phyloP scores from a whole-genome alignment of 1,140 invertebrate species.

The Drosophila sucinea region DNA sequence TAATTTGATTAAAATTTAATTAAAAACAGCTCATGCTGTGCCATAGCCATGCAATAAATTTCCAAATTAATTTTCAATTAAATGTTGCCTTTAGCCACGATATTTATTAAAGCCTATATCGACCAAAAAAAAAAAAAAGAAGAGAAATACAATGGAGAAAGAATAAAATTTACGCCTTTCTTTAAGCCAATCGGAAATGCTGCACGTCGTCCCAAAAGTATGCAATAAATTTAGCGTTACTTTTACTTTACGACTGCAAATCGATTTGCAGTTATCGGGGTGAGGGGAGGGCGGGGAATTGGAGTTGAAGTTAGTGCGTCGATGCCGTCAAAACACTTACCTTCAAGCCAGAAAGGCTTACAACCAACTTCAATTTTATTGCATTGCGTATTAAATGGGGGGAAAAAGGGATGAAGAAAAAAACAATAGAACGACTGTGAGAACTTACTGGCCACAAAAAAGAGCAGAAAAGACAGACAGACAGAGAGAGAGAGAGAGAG shows the following conservation, averaged over 20 bases:
- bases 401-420: slow-evolving; percentile 36
- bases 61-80: slow-evolving; percentile 35
- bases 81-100: neutral
- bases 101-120: slow-evolving; percentile 2
- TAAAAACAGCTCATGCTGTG: slow-evolving; percentile 19
- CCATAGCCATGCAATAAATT: neutral
- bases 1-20: slow-evolving; percentile 48
- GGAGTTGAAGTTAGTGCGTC: too few relatives aligned
- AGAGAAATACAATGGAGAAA: neutral
- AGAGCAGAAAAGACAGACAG: slow-evolving; percentile 1
- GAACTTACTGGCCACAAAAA: slow-evolving; percentile 13
- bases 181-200: slow-evolving; percentile 69
- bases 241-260: slow-evolving; percentile 70
- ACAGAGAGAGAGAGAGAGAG: slow-evolving; percentile 16
- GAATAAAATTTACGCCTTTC: slow-evolving; percentile 55
- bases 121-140: neutral
- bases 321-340: slow-evolving; percentile 31
- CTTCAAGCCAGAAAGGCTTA: slow-evolving; percentile 56
- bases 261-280: slow-evolving; percentile 53
- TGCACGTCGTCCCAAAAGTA: slow-evolving; percentile 50
- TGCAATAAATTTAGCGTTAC: slow-evolving; percentile 69
- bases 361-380: slow-evolving; percentile 70
- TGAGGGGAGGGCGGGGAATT: neutral
- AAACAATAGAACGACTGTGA: slow-evolving; percentile 18
- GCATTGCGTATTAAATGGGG: slow-evolving; percentile 46